Conservation (phyloP, 2,113 vertebrate genomes). For the Lophura nycthemera region DNA sequence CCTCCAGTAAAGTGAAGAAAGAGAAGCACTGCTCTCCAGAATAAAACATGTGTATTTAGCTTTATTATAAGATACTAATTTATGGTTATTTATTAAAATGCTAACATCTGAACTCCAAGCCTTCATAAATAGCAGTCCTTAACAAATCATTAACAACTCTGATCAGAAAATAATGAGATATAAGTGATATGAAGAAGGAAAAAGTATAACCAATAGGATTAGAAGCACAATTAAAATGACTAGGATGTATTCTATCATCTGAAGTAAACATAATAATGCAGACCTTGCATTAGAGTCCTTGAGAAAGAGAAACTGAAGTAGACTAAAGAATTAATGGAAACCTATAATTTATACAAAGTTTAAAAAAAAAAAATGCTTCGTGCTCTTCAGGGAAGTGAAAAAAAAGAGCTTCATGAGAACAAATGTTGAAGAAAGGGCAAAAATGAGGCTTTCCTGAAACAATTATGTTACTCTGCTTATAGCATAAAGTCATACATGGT, state of each 20-base stretch:
- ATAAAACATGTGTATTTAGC: background rate
- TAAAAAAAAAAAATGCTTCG: background rate
- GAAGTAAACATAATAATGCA: background rate
- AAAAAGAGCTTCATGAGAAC: background rate
- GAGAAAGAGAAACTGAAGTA: background rate
- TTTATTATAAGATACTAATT: background rate
- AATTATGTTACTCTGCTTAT: background rate
- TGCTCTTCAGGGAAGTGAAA: accelerated
- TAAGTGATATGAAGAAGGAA: background rate
- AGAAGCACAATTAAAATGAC: background rate
- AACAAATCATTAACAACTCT: background rate
- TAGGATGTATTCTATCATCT: background rate
- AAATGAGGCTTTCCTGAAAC: background rate
- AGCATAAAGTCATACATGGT: background rate
- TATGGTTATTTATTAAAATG: background rate
- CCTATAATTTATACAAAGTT: background rate
- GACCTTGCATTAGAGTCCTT: accelerated
- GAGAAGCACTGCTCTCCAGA: background rate
- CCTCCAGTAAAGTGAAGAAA: background rate
- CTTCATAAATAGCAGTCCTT: background rate
- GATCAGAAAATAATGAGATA: background rate
- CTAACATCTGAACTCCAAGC: background rate
- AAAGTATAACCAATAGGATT: background rate
- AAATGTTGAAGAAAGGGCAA: background rate
- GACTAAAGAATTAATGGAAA: background rate